Base-by-base conservation (phyloP, 2,888 invertebrate species). In the Physocephala rufipes region DNA sequence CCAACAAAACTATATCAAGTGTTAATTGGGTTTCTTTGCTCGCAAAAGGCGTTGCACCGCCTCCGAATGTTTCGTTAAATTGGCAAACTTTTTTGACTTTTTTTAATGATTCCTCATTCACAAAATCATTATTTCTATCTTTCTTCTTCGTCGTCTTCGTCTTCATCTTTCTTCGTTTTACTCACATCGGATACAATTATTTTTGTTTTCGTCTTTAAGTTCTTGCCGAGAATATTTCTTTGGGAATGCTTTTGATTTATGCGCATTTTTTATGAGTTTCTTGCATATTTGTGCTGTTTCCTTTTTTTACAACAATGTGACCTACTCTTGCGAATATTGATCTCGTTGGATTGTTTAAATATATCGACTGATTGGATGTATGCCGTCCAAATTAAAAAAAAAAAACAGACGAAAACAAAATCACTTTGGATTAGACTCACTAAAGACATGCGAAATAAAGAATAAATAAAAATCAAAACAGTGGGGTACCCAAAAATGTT, bases 161-260 rank as follows among this genome's bases (percentile, higher is more conserved):
- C 66, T 30, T 13, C 53, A 12, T 15, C 66, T 36, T 67, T 58
- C 58, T 67, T 67, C 45, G 43, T 43, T 59, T 67, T 49, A 16
- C 49, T 9, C 19, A 49, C 19, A 43, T 53, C n/a, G n/a, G n/a
- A n/a, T 66, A 21, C 12, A 36, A 30, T 53, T 19, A 28, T 36
- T 30, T 66, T 13, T 43, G 9, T 15, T 16, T 49, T 53, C 53
- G 3, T 55, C 13, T 36, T 13, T 13, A 28, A 45, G 58, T 45
- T 67, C 58, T 61, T 61, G 28, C 55, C 55, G 43, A 5, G 65
- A 47, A 49, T 43, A 63, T 24, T 45, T 21, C 21, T 13, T 36
- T 15, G 24, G 59, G 67, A 67, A 67, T 67, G 28, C 30, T 45
- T 59, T 59, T 67, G 67, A 67, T 67, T 67, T 67, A 67, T 67